These are phyloP conservation scores for Sinopyrophorus schimmeli DNA, from an alignment of 2,888 invertebrate species.

Conservation along the genomic window DNA sequence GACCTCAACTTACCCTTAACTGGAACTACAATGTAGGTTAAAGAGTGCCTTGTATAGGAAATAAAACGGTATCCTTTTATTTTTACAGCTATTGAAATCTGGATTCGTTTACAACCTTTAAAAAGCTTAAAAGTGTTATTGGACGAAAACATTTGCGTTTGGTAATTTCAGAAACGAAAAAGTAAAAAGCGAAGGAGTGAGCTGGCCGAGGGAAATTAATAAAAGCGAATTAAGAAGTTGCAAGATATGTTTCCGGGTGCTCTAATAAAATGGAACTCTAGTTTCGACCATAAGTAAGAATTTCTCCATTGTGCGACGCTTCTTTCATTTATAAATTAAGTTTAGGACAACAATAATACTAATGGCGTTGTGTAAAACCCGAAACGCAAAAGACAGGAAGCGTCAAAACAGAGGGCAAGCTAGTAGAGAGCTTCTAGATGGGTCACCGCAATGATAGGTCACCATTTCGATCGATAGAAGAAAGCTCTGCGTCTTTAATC, in stretches of 20 bases:
- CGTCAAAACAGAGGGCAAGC: slow-evolving; percentile 16
- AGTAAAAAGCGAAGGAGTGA: too few relatives aligned
- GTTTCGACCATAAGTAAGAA: slow-evolving; percentile 15
- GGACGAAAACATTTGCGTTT: too few relatives aligned
- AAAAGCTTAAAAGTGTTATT: too few relatives aligned
- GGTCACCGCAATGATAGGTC: slow-evolving; percentile 21
- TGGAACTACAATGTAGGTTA: too few relatives aligned
- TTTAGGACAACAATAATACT: slow-evolving; percentile 24
- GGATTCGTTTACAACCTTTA: too few relatives aligned
- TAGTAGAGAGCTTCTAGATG: slow-evolving; percentile 18
- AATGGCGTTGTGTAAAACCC: slow-evolving; percentile 17
- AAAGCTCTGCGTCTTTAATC: slow-evolving; percentile 20
- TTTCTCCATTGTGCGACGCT: slow-evolving; percentile 14
- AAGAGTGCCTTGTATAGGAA: too few relatives aligned
- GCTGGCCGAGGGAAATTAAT: too few relatives aligned
- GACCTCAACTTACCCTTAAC: too few relatives aligned
- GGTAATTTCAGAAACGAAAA: too few relatives aligned
- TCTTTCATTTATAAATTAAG: slow-evolving; percentile 18
- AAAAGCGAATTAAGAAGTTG: too few relatives aligned
- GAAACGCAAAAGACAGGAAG: slow-evolving; percentile 16
- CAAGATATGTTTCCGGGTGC: slow-evolving; percentile 9
- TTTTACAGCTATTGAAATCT: too few relatives aligned
- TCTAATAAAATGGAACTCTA: slow-evolving; percentile 19
- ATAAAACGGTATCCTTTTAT: too few relatives aligned
- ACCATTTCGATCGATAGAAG: slow-evolving; percentile 19